Percentiles rank a stretch among this genome's conserved stretches.
Evolutionary conservation across 2,113 vertebrate genomes (phyloP).

Genomic region (Todiramphus chloris): DNA sequence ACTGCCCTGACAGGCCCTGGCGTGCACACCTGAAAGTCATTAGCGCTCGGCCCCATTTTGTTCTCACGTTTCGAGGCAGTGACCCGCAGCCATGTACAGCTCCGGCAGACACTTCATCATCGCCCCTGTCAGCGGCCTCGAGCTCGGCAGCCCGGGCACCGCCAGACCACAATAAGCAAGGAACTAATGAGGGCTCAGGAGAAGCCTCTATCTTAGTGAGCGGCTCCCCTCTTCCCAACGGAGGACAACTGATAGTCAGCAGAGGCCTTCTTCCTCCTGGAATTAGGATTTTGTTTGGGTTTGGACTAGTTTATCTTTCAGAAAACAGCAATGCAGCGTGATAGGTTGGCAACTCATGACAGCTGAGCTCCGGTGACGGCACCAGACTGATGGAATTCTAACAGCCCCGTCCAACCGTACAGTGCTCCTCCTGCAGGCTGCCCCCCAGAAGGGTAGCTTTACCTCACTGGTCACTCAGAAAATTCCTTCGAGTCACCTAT

Average conservation of each 20-base stretch:
- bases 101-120: slow-evolving; percentile 72
- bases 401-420: neutral
- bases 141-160: neutral
- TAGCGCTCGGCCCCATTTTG: slow-evolving; percentile 59
- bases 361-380: neutral
- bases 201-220: neutral
- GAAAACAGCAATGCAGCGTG: neutral
- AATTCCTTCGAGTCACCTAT: neutral
- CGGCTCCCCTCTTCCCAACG: rapidly evolving
- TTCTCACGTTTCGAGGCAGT: slow-evolving; percentile 72
- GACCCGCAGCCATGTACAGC: slow-evolving; percentile 67
- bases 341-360: neutral
- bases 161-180: neutral
- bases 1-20: slow-evolving; percentile 42
- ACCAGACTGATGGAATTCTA: neutral
- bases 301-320: neutral
- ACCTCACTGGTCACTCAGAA: neutral
- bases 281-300: neutral
- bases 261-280: neutral
- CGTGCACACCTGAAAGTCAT: slow-evolving; percentile 74
- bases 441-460: neutral
- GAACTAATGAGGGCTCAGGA: neutral
- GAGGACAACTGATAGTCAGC: neutral
- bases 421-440: rapidly evolving
- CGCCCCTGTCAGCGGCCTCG: slow-evolving; percentile 14